phyloP scores from a whole-genome alignment of 2,888 invertebrate species.

The Mesopsocus fuscifrons region DNA sequence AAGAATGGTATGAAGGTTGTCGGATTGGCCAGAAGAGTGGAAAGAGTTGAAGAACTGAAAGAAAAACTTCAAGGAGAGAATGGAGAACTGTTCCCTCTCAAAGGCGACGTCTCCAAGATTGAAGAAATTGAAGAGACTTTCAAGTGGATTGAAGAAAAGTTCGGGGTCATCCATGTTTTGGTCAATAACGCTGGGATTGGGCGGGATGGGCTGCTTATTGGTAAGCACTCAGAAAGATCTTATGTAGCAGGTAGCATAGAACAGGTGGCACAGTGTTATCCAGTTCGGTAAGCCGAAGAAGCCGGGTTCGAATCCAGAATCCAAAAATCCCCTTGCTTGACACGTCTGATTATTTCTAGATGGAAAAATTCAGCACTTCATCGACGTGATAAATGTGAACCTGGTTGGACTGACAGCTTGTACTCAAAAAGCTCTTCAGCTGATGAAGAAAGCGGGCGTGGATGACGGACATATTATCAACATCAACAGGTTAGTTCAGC shows the following conservation, averaged over 20 bases:
- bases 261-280: no score
- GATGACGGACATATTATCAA: conserved; percentile 14
- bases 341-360: conserved; percentile 15
- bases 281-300: no score
- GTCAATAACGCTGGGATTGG: conserved; percentile 24
- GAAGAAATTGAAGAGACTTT: conserved; percentile 22
- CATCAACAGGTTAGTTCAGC: background rate
- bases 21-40: background rate
- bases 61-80: background rate
- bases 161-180: conserved; percentile 23
- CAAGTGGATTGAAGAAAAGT: conserved; percentile 20
- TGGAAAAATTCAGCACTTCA: conserved; percentile 16
- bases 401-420: conserved; percentile 20
- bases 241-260: no score
- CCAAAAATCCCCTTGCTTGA: background rate
- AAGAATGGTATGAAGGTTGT: background rate
- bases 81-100: conserved; percentile 21
- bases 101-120: conserved; percentile 23
- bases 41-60: background rate
- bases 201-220: conserved; percentile 16
- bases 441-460: conserved; percentile 18
- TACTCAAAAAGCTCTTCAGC: conserved; percentile 18
- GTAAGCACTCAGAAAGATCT: conserved; percentile 14
- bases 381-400: conserved; percentile 17
- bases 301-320: background rate